Evolutionary conservation across 2,888 invertebrate species (phyloP).

Genomic region (Cyclophora punctaria): DNA sequence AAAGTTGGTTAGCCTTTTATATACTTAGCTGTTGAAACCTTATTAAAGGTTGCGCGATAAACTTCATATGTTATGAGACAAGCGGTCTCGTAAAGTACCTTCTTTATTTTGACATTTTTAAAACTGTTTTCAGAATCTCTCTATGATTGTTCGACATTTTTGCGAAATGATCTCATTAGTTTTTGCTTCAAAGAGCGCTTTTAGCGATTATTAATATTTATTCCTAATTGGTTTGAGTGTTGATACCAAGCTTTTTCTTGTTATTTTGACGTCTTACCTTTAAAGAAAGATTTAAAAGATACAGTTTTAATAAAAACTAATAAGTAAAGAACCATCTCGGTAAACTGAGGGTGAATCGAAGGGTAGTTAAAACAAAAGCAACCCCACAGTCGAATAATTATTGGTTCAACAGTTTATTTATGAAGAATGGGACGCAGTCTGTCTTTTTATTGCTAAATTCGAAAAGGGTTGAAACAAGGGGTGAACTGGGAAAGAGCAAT

Average conservation of each 20-base stretch:
- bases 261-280: too few relatives aligned
- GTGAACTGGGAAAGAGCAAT: slow-evolving; percentile 13
- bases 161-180: slow-evolving; percentile 5
- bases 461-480: slow-evolving; percentile 12
- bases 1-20: background rate
- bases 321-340: slow-evolving; percentile 51
- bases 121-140: slow-evolving; percentile 32
- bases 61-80: slow-evolving; percentile 55
- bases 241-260: too few relatives aligned
- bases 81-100: slow-evolving; percentile 36
- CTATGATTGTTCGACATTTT: slow-evolving; percentile 30
- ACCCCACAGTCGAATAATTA: slow-evolving; percentile 46
- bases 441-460: slow-evolving; percentile 47
- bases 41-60: slow-evolving; percentile 46
- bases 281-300: too few relatives aligned
- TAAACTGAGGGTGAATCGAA: slow-evolving; percentile 35
- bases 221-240: too few relatives aligned
- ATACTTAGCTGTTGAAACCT: slow-evolving; percentile 10
- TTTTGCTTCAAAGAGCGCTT: too few relatives aligned
- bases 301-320: slow-evolving; percentile 1
- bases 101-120: slow-evolving; percentile 32
- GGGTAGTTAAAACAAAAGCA: slow-evolving; percentile 53
- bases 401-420: slow-evolving; percentile 51
- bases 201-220: too few relatives aligned
- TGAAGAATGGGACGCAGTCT: slow-evolving; percentile 41